Conservation (phyloP, 2,888 invertebrate species). For the Pimpla rufipes region DNA sequence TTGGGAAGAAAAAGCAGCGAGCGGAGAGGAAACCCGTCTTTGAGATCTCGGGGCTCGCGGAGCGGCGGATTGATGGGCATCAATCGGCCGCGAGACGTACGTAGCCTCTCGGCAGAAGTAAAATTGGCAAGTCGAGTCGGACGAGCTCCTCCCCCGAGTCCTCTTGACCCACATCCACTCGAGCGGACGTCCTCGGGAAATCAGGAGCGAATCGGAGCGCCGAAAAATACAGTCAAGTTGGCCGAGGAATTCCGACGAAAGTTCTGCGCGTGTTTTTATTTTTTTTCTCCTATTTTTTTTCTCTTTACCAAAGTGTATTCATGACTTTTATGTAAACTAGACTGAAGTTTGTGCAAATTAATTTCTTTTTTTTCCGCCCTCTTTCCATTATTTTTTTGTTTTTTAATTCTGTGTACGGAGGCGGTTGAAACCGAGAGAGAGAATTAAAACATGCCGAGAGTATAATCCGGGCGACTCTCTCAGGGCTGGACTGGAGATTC, state of each 20-base stretch:
- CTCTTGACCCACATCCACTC: slow-evolving; percentile 28
- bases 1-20: not conserved
- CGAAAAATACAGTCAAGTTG: slow-evolving; percentile 22
- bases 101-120: slow-evolving; percentile 15
- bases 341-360: slow-evolving; percentile 7
- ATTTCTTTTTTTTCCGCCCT: not conserved
- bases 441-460: slow-evolving; percentile 16
- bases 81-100: slow-evolving; percentile 16
- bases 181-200: slow-evolving; percentile 16
- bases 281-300: too few relatives aligned
- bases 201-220: slow-evolving; percentile 13
- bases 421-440: not conserved
- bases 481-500: not conserved
- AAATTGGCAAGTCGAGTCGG: not conserved
- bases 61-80: slow-evolving; percentile 12
- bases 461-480: slow-evolving; percentile 15
- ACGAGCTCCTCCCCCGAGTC: slow-evolving; percentile 15
- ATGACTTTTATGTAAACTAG: slow-evolving; percentile 3
- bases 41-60: not conserved
- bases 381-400: not conserved
- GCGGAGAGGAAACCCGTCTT: not conserved
- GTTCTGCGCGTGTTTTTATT: not conserved
- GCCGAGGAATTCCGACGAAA: not conserved
- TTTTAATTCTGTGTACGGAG: not conserved
- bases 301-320: not conserved